Base-by-base conservation (phyloP, 2,888 invertebrate genomes). In the Pheosia gnoma region DNA sequence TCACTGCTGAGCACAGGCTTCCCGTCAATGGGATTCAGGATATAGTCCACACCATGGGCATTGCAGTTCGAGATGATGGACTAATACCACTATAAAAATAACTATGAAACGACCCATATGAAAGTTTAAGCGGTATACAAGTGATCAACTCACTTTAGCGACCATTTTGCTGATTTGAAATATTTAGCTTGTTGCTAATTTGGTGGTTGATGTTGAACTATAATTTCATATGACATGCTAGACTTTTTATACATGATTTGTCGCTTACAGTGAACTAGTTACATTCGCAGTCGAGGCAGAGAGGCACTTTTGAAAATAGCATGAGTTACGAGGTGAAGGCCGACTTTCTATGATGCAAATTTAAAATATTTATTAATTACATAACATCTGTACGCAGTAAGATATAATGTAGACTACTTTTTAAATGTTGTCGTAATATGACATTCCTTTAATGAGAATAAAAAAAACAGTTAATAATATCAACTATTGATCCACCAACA, bases 181-280 rank as follows among this genome's bases (percentile, higher is more conserved):
- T 39, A 39, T 5, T 8, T 57, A 39, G 25, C 10, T 57, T 41
- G 41, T 56, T 37, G n/a, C 13, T 56, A 39, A 39, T n/a, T 56
- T 39, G 56, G 37, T 11, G 9, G 13, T 39, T 39, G n/a, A 10
- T 13, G 13, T 13, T 56, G 13, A 39, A 39, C 56, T 39, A 11
- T 56, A n/a, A 56, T 56, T 13, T 39, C 39, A 11, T 39, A 56
- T 56, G 39, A 56, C 39, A 37, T 11, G 37, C 7, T n/a, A 56
- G 13, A 52, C 36, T 52, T 52, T 52, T 52, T 52, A 52, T 52
- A 52, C 52, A 37, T 52, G 25, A 52, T 10, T 52, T 52, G 52
- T 53, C 36, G 52, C 52, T 9, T 52, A 52, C 52, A 25, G 25
- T 52, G 36, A 52, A 52, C 52, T 9, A 8, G 36, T 52, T 52